These are phyloP conservation scores for Drosophila trichaetosa DNA, from an alignment of 2,888 invertebrate genomes.

Conservation along the genomic window DNA sequence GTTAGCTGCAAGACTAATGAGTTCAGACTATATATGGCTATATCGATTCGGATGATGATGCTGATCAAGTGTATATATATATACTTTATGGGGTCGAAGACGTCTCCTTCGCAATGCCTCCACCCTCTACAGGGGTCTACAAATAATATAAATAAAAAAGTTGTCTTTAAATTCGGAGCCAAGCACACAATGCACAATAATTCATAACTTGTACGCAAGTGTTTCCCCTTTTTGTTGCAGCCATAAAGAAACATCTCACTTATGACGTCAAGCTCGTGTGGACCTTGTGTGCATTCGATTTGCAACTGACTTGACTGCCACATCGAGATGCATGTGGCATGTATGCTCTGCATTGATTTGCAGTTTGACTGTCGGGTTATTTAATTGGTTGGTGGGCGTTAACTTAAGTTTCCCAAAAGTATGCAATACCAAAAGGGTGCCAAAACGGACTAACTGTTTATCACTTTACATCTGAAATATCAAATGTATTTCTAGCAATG, in stretches of 20 bases:
- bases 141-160: background rate
- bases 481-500: background rate
- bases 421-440: slow-evolving; percentile 18
- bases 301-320: slow-evolving; percentile 25
- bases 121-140: background rate
- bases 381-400: background rate
- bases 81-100: background rate
- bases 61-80: background rate
- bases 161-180: background rate
- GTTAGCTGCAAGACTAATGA: background rate
- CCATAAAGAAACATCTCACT: slow-evolving; percentile 1
- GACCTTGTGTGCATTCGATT: slow-evolving; percentile 33
- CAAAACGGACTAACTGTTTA: background rate
- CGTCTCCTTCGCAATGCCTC: background rate
- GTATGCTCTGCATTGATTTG: slow-evolving; percentile 31
- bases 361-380: slow-evolving; percentile 22
- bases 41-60: background rate
- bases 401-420: slow-evolving; percentile 27
- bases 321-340: slow-evolving; percentile 4
- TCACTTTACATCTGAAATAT: background rate
- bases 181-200: slow-evolving; percentile 32
- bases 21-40: background rate
- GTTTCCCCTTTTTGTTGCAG: slow-evolving; percentile 2
- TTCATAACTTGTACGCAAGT: slow-evolving; percentile 17
- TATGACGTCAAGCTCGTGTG: slow-evolving; percentile 49